A percentile compares a stretch with the other conserved stretches of the same genome.
phyloP scores from a whole-genome alignment of 2,113 vertebrate genomes.

The Phalacrocorax aristotelis region DNA sequence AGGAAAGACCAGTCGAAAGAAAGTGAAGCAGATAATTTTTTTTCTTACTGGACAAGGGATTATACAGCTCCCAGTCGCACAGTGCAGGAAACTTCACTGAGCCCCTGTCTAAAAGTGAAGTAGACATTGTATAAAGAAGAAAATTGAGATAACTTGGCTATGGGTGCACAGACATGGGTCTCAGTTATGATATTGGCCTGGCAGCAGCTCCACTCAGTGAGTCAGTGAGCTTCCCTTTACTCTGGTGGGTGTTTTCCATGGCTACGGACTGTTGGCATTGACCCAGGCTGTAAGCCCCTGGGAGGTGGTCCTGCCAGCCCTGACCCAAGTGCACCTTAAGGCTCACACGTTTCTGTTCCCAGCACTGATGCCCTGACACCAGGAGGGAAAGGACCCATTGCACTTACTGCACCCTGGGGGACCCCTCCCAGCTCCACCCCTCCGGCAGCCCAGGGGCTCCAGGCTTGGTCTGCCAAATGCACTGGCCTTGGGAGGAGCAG shows the following conservation, averaged over 20 bases:
- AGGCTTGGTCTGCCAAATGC: not conserved
- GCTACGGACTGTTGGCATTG: not conserved
- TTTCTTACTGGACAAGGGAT: not conserved
- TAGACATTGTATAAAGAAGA: not conserved
- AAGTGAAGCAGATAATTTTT: not conserved
- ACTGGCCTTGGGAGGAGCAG: not conserved
- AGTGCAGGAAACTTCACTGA: not conserved
- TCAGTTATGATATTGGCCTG: fast-evolving
- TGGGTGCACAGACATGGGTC: not conserved
- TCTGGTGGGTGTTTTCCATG: not conserved
- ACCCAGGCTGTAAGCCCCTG: not conserved
- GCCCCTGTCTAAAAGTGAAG: not conserved
- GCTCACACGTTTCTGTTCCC: fast-evolving
- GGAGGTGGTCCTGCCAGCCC: not conserved
- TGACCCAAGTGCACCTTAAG: not conserved
- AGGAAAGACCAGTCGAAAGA: not conserved
- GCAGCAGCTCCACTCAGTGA: not conserved
- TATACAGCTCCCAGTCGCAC: not conserved
- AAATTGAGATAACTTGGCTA: not conserved
- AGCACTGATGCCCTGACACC: not conserved
- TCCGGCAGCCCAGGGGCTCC: not conserved
- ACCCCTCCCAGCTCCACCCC: not conserved
- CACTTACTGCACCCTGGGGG: fast-evolving
- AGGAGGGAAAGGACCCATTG: not conserved
- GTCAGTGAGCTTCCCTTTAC: not conserved